phyloP scores from a whole-genome alignment of 2,888 invertebrate species.

The Drosophila seclusa region DNA sequence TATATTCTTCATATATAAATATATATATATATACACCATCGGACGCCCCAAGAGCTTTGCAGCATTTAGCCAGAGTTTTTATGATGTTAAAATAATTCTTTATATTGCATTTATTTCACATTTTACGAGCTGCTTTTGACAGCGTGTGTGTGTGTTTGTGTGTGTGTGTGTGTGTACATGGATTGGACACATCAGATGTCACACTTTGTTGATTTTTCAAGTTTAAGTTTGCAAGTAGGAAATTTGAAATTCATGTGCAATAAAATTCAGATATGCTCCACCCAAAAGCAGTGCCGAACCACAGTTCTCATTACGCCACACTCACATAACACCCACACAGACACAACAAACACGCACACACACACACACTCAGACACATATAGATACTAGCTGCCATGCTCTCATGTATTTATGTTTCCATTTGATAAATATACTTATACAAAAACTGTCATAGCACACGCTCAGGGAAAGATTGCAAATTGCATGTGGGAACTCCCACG shows the following conservation, averaged over 20 bases:
- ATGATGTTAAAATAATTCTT: constrained; percentile 14
- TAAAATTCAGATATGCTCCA: constrained; percentile 56
- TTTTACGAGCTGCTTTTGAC: constrained; percentile 45
- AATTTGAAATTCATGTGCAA: constrained; percentile 63
- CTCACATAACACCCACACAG: constrained; percentile 3
- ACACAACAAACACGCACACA: constrained; percentile 4
- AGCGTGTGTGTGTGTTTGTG: constrained; percentile 4
- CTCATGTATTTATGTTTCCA: constrained; percentile 57
- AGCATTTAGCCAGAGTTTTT: constrained; percentile 1
- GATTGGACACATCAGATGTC: constrained; percentile 42
- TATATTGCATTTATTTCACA: constrained; percentile 50
- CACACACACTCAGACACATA: neutral
- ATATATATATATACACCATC: neutral
- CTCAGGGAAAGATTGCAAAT: constrained; percentile 66
- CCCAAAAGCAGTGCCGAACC: constrained; percentile 21
- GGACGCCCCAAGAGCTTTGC: neutral
- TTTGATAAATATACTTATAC: constrained; percentile 66
- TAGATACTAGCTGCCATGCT: constrained; percentile 19
- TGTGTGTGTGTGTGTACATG: constrained; percentile 4
- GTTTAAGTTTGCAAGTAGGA: constrained; percentile 35
- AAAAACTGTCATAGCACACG: constrained; percentile 58
- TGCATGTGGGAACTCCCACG: constrained; percentile 65
- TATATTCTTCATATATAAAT: neutral
- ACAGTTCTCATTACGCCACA: constrained; percentile 50
- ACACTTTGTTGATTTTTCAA: constrained; percentile 50